These are phyloP conservation scores for Gobiocypris rarus DNA, from an alignment of 2,113 vertebrate genomes.

Conservation along the genomic window DNA sequence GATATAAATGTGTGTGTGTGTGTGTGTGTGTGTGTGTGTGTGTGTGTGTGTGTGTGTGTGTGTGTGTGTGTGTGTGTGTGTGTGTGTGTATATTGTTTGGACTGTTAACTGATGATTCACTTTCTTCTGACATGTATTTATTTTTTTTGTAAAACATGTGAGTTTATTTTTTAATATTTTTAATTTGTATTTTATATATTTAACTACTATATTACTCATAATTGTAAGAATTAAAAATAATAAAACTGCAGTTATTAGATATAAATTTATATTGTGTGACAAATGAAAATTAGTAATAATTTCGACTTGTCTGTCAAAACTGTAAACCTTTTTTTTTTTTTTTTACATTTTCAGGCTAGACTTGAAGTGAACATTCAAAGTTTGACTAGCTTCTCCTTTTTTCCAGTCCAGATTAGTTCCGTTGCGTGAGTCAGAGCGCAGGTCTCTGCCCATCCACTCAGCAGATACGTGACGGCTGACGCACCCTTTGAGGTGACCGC, in stretches of 20 bases:
- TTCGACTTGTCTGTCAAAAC: background rate
- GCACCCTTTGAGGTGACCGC: slow-evolving; percentile 63
- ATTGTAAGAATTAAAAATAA: too few relatives aligned
- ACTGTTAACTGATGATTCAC: background rate
- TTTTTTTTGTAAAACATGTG: background rate
- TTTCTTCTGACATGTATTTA: background rate
- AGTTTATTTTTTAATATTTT: background rate
- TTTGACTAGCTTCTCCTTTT: background rate
- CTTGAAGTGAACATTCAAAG: background rate
- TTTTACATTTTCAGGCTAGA: background rate
- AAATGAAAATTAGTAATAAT: too few relatives aligned
- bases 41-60: too few relatives aligned
- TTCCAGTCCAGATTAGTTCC: background rate
- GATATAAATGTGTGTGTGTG: too few relatives aligned
- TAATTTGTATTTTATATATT: background rate
- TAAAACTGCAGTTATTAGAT: too few relatives aligned
- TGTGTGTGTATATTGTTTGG: background rate
- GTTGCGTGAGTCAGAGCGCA: slow-evolving; percentile 36
- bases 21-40: too few relatives aligned
- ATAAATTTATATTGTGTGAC: too few relatives aligned
- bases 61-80: too few relatives aligned
- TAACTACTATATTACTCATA: too few relatives aligned
- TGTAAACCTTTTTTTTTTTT: background rate
- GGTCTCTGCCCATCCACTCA: slow-evolving; percentile 59
- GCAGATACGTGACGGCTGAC: slow-evolving; percentile 71